Evolutionary conservation across 53 echinoderm and acorn worm genomes (phyloP).

Genomic region (Stichopus horrens): DNA sequence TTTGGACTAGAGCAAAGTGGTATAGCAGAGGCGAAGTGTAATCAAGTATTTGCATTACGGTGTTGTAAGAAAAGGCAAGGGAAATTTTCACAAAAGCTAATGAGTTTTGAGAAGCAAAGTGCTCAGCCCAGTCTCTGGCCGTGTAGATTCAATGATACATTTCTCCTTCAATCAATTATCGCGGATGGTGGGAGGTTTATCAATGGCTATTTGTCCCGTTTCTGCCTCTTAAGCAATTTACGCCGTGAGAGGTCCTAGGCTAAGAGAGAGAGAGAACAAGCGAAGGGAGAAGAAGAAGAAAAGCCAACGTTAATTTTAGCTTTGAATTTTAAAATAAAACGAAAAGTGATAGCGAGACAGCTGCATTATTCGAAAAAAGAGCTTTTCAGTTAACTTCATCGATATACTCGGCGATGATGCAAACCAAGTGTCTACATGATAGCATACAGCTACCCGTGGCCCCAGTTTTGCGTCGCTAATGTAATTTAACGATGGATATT

Average conservation of each 20-base stretch:
- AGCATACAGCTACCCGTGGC: constrained; percentile 33
- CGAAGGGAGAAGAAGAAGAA: not conserved
- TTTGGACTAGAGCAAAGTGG: not conserved
- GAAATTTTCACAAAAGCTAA: constrained; percentile 7
- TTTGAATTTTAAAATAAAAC: constrained; percentile 29
- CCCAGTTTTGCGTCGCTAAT: constrained; percentile 38
- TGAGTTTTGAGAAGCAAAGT: constrained; percentile 36
- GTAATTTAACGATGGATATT: constrained; percentile 36
- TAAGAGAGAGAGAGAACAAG: not conserved
- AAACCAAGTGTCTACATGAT: constrained; percentile 27
- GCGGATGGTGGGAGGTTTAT: constrained; percentile 14
- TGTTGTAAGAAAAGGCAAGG: constrained; percentile 25
- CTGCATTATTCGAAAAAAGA: constrained; percentile 35
- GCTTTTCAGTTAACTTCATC: constrained; percentile 39
- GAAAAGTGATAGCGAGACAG: constrained; percentile 28
- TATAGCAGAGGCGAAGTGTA: constrained; percentile 1
- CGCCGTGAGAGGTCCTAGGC: constrained; percentile 34
- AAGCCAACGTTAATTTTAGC: constrained; percentile 42
- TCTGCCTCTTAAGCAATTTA: constrained; percentile 47
- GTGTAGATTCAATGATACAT: constrained; percentile 35
- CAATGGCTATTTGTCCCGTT: constrained; percentile 9
- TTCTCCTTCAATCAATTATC: constrained; percentile 35
- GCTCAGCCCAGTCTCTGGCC: constrained; percentile 1
- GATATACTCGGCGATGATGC: constrained; percentile 17
- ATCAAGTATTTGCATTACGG: constrained; percentile 36